Evolutionary conservation across 2,113 vertebrate species (phyloP).

Genomic region (Rallus limicola): DNA sequence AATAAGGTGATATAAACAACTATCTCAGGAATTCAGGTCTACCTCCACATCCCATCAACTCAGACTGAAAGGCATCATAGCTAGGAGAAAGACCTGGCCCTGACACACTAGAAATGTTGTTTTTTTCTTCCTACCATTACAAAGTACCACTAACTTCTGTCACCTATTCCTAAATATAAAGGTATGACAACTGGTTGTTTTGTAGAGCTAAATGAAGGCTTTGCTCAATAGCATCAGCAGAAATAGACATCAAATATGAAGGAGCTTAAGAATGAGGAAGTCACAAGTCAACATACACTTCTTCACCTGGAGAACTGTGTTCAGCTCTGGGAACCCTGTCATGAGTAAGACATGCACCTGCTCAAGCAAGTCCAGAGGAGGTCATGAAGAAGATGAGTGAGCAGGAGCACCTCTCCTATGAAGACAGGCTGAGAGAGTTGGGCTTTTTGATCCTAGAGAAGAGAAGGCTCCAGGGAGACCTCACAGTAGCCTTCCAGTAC

Average conservation of each 20-base stretch:
- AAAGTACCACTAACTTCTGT: neutral
- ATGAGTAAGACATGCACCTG: neutral
- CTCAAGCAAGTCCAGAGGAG: fast-evolving
- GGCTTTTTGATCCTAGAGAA: too few relatives aligned
- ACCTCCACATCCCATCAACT: neutral
- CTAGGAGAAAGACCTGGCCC: too few relatives aligned
- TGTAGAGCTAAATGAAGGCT: neutral
- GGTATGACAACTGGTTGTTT: neutral
- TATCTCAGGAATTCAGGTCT: neutral
- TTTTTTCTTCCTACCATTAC: neutral
- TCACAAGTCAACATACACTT: neutral
- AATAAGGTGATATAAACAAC: neutral
- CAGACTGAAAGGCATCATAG: neutral
- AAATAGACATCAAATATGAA: neutral
- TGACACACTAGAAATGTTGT: neutral
- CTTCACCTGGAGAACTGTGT: neutral
- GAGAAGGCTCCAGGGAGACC: neutral
- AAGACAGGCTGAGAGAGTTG: neutral
- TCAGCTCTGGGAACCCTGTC: neutral
- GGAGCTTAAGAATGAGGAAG: neutral
- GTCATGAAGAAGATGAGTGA: fast-evolving
- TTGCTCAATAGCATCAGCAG: neutral
- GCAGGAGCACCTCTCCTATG: fast-evolving
- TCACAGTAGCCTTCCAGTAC: neutral
- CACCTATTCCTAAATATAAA: neutral